phyloP scores from a whole-genome alignment of 2,797 vertebrate genomes.

The Hephaestus fuliginosus region DNA sequence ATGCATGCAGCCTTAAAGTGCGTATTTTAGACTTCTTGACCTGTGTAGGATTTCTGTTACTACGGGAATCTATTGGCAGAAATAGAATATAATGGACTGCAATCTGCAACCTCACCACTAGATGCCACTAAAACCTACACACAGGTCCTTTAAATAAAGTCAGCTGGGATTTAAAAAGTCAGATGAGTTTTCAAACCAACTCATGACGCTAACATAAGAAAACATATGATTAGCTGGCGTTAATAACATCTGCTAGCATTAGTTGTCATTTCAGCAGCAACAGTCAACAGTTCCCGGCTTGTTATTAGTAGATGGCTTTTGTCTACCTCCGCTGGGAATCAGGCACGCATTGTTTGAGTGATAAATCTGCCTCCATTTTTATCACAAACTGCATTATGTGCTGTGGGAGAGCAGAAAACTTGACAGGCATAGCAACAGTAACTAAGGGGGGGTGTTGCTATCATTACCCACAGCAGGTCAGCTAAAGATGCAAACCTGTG shows the following conservation, averaged over 20 bases:
- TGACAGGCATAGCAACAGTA: neutral
- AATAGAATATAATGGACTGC: too few species aligned
- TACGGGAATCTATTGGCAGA: too few species aligned
- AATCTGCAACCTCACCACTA: too few species aligned
- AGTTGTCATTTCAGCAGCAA: neutral
- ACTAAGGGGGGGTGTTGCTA: neutral
- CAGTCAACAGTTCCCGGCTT: too few species aligned
- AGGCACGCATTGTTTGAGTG: too few species aligned
- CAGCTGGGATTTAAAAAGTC: neutral
- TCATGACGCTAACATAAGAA: neutral
- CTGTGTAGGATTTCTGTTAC: too few species aligned
- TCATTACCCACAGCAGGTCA: constrained; percentile 8
- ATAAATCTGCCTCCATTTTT: neutral
- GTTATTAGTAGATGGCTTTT: neutral
- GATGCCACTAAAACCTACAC: too few species aligned
- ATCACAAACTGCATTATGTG: neutral
- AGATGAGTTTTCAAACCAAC: neutral
- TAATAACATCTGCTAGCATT: neutral
- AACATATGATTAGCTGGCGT: too few species aligned
- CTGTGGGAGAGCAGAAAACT: neutral
- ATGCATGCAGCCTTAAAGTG: neutral
- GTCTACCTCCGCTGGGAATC: neutral
- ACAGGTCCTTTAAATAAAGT: too few species aligned
- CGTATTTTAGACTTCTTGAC: neutral
- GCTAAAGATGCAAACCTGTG: neutral